Percentiles rank a stretch among this genome's conserved stretches.
These are phyloP conservation scores for Heliconius himera DNA, from an alignment of 1,140 invertebrate genomes.

Conservation along the genomic window DNA sequence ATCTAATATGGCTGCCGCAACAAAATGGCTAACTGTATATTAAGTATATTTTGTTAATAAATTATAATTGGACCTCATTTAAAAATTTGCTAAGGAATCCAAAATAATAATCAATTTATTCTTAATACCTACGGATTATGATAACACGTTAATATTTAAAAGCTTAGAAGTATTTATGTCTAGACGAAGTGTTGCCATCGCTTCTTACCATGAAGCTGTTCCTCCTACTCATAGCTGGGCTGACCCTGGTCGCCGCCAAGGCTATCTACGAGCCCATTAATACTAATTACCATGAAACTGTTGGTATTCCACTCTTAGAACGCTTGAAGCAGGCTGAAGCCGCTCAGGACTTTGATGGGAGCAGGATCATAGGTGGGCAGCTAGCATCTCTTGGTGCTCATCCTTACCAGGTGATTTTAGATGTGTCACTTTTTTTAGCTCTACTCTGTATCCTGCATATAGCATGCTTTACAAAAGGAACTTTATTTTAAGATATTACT, in stretches of 20 bases:
- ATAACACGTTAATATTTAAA: neutral
- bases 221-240: constrained; percentile 14
- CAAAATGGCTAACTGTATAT: no score
- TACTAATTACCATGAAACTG: constrained; percentile 46
- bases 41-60: no score
- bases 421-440: no score
- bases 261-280: constrained; percentile 37
- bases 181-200: neutral
- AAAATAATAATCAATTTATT: neutral
- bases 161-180: neutral
- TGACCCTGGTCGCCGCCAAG: constrained; percentile 7
- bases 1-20: no score
- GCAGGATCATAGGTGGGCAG: constrained; percentile 49
- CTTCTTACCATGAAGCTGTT: constrained; percentile 23
- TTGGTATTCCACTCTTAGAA: constrained; percentile 44
- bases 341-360: constrained; percentile 47
- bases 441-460: no score
- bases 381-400: constrained; percentile 40
- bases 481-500: no score
- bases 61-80: neutral
- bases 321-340: constrained; percentile 39
- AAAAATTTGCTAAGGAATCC: neutral
- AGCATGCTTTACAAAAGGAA: no score
- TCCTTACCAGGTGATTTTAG: constrained; percentile 41
- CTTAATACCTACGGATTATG: neutral